A percentile compares a stretch with the other conserved stretches of the same genome.
Conservation (phyloP, 1,140 invertebrate species). For the Diachasma alloeum region DNA sequence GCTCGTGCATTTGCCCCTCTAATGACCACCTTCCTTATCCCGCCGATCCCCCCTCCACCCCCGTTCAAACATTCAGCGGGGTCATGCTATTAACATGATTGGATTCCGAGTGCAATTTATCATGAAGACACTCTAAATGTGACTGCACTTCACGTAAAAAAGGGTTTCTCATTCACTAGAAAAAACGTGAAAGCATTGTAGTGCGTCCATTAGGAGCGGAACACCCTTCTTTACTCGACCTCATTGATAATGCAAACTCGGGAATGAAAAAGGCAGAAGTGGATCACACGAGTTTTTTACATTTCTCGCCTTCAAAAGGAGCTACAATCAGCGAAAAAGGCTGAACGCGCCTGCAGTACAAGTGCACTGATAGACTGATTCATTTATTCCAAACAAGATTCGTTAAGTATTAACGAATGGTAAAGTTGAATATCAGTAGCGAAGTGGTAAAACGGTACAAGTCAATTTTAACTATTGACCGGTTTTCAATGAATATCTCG, state of each 20-base stretch:
- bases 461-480: too few species aligned
- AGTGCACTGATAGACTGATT: too few species aligned
- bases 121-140: slow-evolving; percentile 5
- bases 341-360: too few species aligned
- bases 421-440: too few species aligned
- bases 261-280: not conserved
- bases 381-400: too few species aligned
- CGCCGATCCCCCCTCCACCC: not conserved
- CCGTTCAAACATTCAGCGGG: not conserved
- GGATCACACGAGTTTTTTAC: not conserved
- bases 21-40: slow-evolving; percentile 16
- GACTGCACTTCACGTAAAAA: slow-evolving; percentile 1
- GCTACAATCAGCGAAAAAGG: too few species aligned
- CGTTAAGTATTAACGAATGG: too few species aligned
- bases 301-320: too few species aligned
- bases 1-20: not conserved
- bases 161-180: not conserved
- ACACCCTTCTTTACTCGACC: not conserved
- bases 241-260: not conserved
- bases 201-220: not conserved
- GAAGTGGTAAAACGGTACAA: too few species aligned
- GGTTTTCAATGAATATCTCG: too few species aligned
- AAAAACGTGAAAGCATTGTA: not conserved
- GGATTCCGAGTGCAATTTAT: slow-evolving; percentile 26
- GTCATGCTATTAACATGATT: slow-evolving; percentile 27